Evolutionary conservation across 2,888 invertebrate species (phyloP), one percentile per base, ranked within the genome.

Genomic region (Scaptodrosophila latifasciaeformis): DNA sequence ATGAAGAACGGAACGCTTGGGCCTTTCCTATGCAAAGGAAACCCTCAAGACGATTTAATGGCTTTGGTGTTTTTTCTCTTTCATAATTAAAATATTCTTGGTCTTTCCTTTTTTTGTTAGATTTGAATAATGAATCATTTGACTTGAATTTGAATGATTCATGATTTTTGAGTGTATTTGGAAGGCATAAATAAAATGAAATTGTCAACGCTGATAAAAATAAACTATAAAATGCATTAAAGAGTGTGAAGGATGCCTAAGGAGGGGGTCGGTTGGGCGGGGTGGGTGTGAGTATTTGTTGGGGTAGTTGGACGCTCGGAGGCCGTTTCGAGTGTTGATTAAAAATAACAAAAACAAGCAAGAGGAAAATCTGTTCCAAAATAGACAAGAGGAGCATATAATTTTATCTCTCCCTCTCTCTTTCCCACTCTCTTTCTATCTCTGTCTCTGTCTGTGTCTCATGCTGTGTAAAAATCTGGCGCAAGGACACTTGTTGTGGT

Each of bases 401-500:
- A 27, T 27, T 27, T 27, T 27, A 27, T 27, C 9, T 5, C 27
- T 6, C 9, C 27, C 27, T 6, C 5, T 9, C 9, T 27, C 9
- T 27, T 9, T 6, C 27, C 9, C 9, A 27, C 27, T 27, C 27
- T 27, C 27, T 27, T 27, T 27, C 5, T n/a, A n/a, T n/a, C n/a
- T n/a, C n/a, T n/a, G n/a, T n/a, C n/a, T n/a, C n/a, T n/a, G n/a
- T n/a, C n/a, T n/a, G n/a, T n/a, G n/a, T n/a, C n/a, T n/a, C n/a
- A n/a, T 27, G 54, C 54, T 37, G 40, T 24, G 59, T 55, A 58
- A 48, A 72, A 67, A n/a, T n/a, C 56, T 76, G 52, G 80, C 59
- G 63, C 72, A 72, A 72, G 72, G 80, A 80, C 72, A 77, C 60
- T 70, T 63, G 52, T 61, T 56, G 54, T 45, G 50, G 47, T 51